phyloP scores from a whole-genome alignment of 1,140 invertebrate genomes.

The Neotoxoptera formosana region DNA sequence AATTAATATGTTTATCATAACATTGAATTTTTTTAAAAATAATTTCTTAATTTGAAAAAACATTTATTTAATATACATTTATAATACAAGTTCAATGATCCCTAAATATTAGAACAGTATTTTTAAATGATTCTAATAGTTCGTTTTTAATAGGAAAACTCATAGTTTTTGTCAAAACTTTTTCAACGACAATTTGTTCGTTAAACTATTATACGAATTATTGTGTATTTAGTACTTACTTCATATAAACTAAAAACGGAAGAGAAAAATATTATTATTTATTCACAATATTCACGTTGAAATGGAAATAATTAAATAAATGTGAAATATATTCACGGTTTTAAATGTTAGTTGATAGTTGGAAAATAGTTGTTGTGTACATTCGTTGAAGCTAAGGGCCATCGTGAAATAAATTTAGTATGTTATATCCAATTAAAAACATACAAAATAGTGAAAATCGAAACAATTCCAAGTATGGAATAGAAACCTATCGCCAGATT shows the following conservation, averaged over 20 bases:
- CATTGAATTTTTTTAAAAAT: no score
- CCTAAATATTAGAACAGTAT: no score
- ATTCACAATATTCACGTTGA: background rate
- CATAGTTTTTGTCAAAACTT: background rate
- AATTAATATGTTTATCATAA: no score
- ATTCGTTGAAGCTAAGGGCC: no score
- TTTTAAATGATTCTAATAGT: background rate
- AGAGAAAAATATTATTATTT: background rate
- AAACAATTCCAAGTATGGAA: background rate
- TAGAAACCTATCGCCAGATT: no score
- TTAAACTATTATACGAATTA: background rate
- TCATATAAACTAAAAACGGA: background rate
- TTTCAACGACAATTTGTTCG: no score
- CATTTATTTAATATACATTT: no score
- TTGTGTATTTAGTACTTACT: background rate
- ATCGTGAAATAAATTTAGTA: background rate
- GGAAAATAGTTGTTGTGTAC: no score
- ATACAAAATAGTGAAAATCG: background rate
- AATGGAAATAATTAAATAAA: background rate
- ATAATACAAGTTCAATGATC: background rate
- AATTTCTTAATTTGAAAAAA: background rate
- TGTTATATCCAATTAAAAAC: background rate
- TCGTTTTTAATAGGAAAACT: background rate
- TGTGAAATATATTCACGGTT: background rate
- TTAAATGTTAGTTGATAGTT: background rate